Conservation (phyloP, 2,113 vertebrate genomes). For the Siniperca chuatsi region DNA sequence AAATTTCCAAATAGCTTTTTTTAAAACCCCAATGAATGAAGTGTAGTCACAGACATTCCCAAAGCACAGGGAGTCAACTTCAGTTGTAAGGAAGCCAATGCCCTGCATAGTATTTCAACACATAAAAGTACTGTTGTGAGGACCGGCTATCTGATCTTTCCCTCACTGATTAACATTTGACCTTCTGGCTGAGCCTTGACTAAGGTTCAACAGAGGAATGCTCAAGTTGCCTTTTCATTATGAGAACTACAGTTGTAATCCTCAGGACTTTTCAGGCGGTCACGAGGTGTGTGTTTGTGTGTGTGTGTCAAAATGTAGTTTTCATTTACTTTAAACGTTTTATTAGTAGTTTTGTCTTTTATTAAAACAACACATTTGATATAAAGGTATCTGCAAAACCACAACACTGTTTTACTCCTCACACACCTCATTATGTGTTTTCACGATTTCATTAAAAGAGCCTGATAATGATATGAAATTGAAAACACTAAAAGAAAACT, state of each 20-base stretch:
- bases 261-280: not conserved
- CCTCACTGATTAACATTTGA: constrained; percentile 28
- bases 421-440: not conserved
- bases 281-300: too few relatives aligned
- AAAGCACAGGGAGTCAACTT: constrained; percentile 80
- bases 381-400: not conserved
- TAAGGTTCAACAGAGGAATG: not conserved
- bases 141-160: constrained; percentile 33
- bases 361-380: not conserved
- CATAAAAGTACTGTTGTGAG: constrained; percentile 27
- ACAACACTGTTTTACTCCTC: not conserved
- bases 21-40: constrained; percentile 12
- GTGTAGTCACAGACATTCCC: constrained; percentile 25
- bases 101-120: not conserved
- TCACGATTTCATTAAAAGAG: not conserved
- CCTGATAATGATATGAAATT: not conserved
- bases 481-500: not conserved
- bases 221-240: constrained; percentile 10
- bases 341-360: not conserved
- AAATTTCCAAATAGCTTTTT: constrained; percentile 8
- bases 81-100: constrained; percentile 83
- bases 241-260: not conserved
- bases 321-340: not conserved
- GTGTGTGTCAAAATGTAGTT: not conserved
- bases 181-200: not conserved